Evolutionary conservation across 2,888 invertebrate species (phyloP).

Genomic region (Aspidiotus rigidus): DNA sequence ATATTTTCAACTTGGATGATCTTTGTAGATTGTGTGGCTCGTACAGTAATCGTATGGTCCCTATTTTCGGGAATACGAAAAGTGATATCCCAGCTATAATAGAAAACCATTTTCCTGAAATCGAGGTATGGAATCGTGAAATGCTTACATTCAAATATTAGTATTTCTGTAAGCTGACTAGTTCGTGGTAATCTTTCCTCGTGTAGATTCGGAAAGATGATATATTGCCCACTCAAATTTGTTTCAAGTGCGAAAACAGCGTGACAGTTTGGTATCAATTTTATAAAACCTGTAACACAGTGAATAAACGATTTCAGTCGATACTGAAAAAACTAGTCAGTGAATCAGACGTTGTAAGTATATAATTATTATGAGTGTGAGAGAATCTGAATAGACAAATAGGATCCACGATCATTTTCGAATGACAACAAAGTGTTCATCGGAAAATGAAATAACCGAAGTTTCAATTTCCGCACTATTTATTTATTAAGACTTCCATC

Average conservation of each 20-base stretch:
- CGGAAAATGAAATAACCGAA: no score
- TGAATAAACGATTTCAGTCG: constrained; percentile 23
- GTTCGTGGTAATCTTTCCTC: background rate
- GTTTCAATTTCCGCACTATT: no score
- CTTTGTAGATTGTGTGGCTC: constrained; percentile 23
- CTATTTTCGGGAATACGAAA: constrained; percentile 15
- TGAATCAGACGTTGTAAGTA: background rate
- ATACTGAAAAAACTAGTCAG: constrained; percentile 6
- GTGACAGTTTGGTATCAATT: constrained; percentile 21
- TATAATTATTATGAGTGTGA: background rate
- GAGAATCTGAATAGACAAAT: no score
- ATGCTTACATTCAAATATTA: background rate
- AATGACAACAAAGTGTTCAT: no score
- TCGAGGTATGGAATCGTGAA: background rate
- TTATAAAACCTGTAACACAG: constrained; percentile 13
- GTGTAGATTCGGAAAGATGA: constrained; percentile 19
- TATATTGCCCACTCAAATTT: constrained; percentile 16
- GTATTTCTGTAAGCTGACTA: background rate
- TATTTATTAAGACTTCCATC: no score
- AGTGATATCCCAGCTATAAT: constrained; percentile 12
- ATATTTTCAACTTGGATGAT: constrained; percentile 21
- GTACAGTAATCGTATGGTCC: constrained; percentile 20
- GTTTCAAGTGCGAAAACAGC: constrained; percentile 19
- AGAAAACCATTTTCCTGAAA: constrained; percentile 17
- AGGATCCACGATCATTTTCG: no score